Base-by-base conservation (phyloP, 2,113 vertebrate species). In the Potamarius usumacintae region DNA sequence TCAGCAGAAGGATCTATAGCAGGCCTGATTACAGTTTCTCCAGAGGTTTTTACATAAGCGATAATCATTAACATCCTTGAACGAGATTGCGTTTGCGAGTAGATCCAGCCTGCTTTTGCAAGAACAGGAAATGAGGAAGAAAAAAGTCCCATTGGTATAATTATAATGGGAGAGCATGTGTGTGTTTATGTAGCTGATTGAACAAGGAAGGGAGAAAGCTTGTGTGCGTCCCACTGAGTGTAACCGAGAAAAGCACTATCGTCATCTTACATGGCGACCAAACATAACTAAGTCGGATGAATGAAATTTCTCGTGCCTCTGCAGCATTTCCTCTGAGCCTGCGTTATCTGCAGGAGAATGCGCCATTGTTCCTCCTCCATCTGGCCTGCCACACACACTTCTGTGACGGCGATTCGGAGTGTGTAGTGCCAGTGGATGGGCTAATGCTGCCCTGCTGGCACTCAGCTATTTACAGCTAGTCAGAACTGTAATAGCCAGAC, bases 401-500 rank as follows among this genome's bases (percentile, higher is more conserved):
- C 27, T 55, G 58, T 30, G n/a, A 15, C n/a, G 9, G 25, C 20
- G 42, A 76, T 42, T 42, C 42, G 3, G 34, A 20, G 30, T 65
- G 60, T 69, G 71, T 65, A 52, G 82, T 58, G 82, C 83, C 22
- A 79, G 81, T 18, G 15, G 50, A 69, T 53, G 0, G 58, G 69
- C 62, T 52, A 76, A 85, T 77, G 55, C 71, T 30, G 18, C 65
- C 58, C 42, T 72, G 25, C 77, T 76, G 81, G 80, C n/a, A n/a
- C n/a, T 42, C 3, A 0, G 25, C 77, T 87, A 85, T 85, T 90
- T 78, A 88, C 86, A 87, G 85, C 20, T n/a, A 69, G 67, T 74
- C 62, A 85, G 55, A 71, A 69, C 30, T 67, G 53, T 71, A 85
- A 89, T 63, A 83, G 50, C 60, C 77, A 85, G 52, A 27, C 4